A percentile compares a stretch with the other conserved stretches of the same genome.
These are phyloP conservation scores for Symphodus melops DNA, from an alignment of 2,113 vertebrate genomes.

Conservation along the genomic window DNA sequence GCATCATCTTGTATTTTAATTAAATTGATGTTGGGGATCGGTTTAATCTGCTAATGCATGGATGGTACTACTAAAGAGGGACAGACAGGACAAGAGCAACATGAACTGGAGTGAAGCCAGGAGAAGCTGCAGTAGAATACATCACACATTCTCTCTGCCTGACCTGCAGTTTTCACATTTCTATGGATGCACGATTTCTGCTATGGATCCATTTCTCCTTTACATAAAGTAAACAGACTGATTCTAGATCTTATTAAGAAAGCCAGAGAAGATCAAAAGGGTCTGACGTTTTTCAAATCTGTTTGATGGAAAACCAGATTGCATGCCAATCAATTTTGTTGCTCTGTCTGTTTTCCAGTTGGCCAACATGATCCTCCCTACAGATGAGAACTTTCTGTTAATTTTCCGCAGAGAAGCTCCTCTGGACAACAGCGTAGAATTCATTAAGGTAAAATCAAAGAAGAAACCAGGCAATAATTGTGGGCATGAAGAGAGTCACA, in stretches of 20 bases:
- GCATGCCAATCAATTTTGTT: background rate
- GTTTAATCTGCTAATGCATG: conserved; percentile 77
- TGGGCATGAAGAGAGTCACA: no score
- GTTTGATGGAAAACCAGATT: background rate
- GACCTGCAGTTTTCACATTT: background rate
- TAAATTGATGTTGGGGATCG: background rate
- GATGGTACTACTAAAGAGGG: conserved; percentile 38
- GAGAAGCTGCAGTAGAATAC: conserved; percentile 1
- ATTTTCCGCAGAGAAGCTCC: conserved; percentile 91
- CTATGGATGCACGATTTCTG: background rate
- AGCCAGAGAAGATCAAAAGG: background rate
- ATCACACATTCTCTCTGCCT: background rate
- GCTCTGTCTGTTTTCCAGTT: conserved; percentile 79
- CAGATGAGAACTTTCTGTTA: conserved; percentile 95
- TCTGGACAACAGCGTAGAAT: conserved; percentile 96
- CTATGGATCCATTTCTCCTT: background rate
- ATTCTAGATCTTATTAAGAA: background rate
- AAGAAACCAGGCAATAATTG: background rate
- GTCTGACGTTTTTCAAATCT: background rate
- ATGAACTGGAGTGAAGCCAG: conserved; percentile 41
- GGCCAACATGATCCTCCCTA: conserved; percentile 90
- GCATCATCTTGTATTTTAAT: conserved; percentile 38
- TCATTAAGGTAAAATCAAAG: conserved; percentile 89
- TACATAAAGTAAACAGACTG: background rate
- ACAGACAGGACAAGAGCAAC: conserved; percentile 11